Conservation (phyloP, 1,140 invertebrate species). For the Olivierus martensii region DNA sequence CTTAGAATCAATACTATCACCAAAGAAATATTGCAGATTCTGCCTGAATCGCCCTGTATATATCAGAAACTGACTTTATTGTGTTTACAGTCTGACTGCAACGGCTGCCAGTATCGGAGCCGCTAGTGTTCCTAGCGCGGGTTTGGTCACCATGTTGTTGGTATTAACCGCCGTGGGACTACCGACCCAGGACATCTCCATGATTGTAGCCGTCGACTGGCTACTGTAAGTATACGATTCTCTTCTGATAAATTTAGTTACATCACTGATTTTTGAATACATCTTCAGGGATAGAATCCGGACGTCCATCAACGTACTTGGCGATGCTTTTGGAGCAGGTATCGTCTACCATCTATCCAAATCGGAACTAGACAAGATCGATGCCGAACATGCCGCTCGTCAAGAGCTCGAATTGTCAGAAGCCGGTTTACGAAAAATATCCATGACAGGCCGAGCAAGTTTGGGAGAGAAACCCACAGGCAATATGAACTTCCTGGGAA, state of each 20-base stretch:
- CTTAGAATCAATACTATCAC: too few relatives aligned
- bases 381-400: constrained; percentile 11
- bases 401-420: too few relatives aligned
- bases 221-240: constrained; percentile 30
- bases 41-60: too few relatives aligned
- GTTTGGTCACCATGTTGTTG: constrained; percentile 39
- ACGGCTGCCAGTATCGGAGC: constrained; percentile 48
- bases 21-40: too few relatives aligned
- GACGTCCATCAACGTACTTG: constrained; percentile 92
- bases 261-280: too few relatives aligned
- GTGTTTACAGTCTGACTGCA: constrained; percentile 39
- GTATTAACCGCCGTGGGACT: constrained; percentile 40
- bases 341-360: constrained; percentile 81
- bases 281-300: constrained; percentile 78
- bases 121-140: constrained; percentile 46
- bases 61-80: too few relatives aligned
- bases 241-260: constrained; percentile 14
- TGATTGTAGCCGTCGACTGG: constrained; percentile 46
- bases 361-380: constrained; percentile 49
- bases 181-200: constrained; percentile 41
- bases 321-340: constrained; percentile 84
- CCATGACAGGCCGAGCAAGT: too few relatives aligned
- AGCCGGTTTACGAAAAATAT: too few relatives aligned
- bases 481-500: too few relatives aligned
- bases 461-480: too few relatives aligned